Evolutionary conservation across 2,888 invertebrate species (phyloP), one percentile per base, ranked within the genome.

Genomic region (Malacosoma neustria): DNA sequence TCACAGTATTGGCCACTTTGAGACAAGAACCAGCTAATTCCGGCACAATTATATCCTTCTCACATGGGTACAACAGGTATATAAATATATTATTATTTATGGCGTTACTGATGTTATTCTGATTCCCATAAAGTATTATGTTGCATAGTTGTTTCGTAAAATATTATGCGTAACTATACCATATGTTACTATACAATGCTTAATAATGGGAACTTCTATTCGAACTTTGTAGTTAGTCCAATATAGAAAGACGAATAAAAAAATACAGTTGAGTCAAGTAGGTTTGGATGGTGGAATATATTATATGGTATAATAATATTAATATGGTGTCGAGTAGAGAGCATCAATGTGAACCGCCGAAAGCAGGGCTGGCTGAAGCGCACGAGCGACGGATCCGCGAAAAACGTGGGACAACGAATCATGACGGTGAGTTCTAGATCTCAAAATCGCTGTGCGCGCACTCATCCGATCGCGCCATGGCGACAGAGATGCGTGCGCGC

Each of bases 1-100:
- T 94, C 85, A 94, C 94, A 43, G 87, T 95, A 64, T 89, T 93
- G 54, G 93, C 93, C 39, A 87, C 91, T 58, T 80, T 95, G 46
- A 89, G 90, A 44, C 95, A 95, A 76, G 93, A 94, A 73, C 90
- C 90, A 52, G 90, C 91, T 59, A 95, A 94, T 86, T 91, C 92
- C 47, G 95, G 94, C 67, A 92, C 93, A 54, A 92, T 95, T 58
- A 87, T 95, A 56, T 92, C 94, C 59, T 93, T 95, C 84, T 92
- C 93, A 45, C 91, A 92, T 75, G 93, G 93, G 63, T 89, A 89
- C 77, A 91, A 92, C 87, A 91, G 91, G 91, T 91, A 85, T 33
- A 11, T 32, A 22, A 7, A 7, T 22, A 22, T 22, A n/a, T n/a
- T n/a, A n/a, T n/a, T n/a, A n/a, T n/a, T n/a, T n/a, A n/a, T n/a